phyloP scores from a whole-genome alignment of 2,888 invertebrate species.

The Sericinus montela region DNA sequence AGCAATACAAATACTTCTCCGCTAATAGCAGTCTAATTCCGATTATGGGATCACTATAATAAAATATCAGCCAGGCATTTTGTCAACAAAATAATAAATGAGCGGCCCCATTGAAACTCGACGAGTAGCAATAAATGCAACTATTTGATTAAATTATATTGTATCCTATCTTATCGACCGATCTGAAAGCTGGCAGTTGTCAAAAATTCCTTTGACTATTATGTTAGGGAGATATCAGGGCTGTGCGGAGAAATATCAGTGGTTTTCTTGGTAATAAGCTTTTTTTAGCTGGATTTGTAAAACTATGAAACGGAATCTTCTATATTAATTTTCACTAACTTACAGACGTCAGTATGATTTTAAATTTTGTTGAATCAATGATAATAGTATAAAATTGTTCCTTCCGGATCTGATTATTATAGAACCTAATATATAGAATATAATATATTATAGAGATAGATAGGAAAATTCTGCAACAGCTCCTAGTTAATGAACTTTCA shows the following conservation, averaged over 20 bases:
- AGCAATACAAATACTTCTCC: neutral
- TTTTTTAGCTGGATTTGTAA: too few relatives aligned
- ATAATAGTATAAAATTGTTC: too few relatives aligned
- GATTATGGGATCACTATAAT: conserved; percentile 9
- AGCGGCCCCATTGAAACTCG: conserved; percentile 8
- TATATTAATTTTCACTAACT: too few relatives aligned
- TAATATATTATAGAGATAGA: too few relatives aligned
- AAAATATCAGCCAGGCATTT: conserved; percentile 1
- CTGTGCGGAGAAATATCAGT: neutral
- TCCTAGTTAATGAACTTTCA: too few relatives aligned
- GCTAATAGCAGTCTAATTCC: neutral
- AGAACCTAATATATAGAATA: too few relatives aligned
- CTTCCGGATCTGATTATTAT: too few relatives aligned
- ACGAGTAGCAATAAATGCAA: conserved; percentile 19
- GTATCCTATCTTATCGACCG: conserved; percentile 16
- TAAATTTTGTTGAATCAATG: too few relatives aligned
- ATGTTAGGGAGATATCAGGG: conserved; percentile 10
- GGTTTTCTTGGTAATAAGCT: too few relatives aligned
- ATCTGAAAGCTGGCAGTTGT: conserved; percentile 15
- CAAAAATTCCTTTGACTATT: conserved; percentile 17
- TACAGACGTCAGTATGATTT: too few relatives aligned
- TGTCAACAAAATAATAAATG: conserved; percentile 15
- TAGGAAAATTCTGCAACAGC: too few relatives aligned
- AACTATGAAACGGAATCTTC: too few relatives aligned
- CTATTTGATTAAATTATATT: conserved; percentile 20